Base-by-base conservation (phyloP, 2,888 invertebrate species). In the Zaprionus bogoriensis region DNA sequence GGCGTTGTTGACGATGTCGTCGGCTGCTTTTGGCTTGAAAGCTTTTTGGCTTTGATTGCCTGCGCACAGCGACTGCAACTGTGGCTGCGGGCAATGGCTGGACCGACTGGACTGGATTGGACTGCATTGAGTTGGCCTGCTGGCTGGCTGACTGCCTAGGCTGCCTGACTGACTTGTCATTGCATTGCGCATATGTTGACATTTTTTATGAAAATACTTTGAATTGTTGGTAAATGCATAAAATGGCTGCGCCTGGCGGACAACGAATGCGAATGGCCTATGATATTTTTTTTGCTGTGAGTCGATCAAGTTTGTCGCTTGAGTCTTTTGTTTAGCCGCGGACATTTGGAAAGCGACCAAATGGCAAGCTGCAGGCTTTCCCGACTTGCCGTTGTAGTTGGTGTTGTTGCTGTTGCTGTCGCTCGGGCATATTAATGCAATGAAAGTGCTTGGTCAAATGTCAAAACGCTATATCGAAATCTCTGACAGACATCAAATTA, bases 161-260 rank as follows among this genome's bases (percentile, higher is more conserved):
- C 32, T 36, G 57, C 46, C 62, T 38, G 58, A n/a, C 47, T 72
- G 68, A 45, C 50, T 71, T 78, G 75, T 77, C 83, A 80, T 64
- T 72, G 75, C 80, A 77, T 64, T 70, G 79, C 75, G 80, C 83
- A 80, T 80, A 75, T 83, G 83, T 80, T 79, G 83, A 79, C 84
- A 77, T 75, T 80, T 73, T 77, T 68, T 63, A 61, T 61, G 61
- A 67, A 79, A 80, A 80, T 80, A 83, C 65, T 75, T 80, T 57
- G 73, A 83, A 83, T 83, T 73, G 77, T 61, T 83, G 58, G 67
- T 75, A 77, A 81, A 83, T 80, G 75, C 75, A 80, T 61, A 48
- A 72, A 72, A 72, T 69, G 72, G 63, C 62, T 62, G 53, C 45
- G 52, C 19, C 53, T 61, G 64, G 48, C 64, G 55, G 25, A 12